Conservation (phyloP, 2,797 vertebrate genomes). For the Carduelis carduelis region DNA sequence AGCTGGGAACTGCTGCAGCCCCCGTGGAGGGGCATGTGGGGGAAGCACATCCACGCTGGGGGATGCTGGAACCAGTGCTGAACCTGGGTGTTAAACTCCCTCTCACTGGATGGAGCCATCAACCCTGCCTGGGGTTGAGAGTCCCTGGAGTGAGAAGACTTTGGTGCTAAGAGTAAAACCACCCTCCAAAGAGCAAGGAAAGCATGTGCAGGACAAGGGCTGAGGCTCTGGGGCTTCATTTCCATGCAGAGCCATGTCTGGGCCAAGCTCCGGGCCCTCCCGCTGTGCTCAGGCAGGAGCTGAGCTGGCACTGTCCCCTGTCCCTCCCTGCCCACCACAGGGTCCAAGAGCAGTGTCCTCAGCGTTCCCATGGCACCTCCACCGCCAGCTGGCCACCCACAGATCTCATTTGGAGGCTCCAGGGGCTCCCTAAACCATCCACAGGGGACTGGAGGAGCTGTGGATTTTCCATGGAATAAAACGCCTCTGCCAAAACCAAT, state of each 20-base stretch:
- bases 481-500: constrained; percentile 14
- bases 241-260: neutral
- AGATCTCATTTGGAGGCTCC: neutral
- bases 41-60: neutral
- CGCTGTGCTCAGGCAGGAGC: neutral
- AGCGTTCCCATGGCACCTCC: neutral
- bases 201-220: neutral
- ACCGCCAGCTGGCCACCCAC: neutral
- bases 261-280: neutral
- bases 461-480: neutral
- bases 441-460: neutral
- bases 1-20: neutral
- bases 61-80: rapidly evolving
- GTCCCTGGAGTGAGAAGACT: neutral
- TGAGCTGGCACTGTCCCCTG: neutral
- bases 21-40: neutral
- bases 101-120: neutral
- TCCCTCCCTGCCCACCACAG: neutral
- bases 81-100: rapidly evolving
- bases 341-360: neutral
- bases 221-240: neutral
- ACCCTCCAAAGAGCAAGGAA: neutral
- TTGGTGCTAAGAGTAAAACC: neutral
- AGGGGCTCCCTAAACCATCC: neutral
- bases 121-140: rapidly evolving